phyloP scores from a whole-genome alignment of 2,797 vertebrate genomes.

The Syngnathus rostellatus region DNA sequence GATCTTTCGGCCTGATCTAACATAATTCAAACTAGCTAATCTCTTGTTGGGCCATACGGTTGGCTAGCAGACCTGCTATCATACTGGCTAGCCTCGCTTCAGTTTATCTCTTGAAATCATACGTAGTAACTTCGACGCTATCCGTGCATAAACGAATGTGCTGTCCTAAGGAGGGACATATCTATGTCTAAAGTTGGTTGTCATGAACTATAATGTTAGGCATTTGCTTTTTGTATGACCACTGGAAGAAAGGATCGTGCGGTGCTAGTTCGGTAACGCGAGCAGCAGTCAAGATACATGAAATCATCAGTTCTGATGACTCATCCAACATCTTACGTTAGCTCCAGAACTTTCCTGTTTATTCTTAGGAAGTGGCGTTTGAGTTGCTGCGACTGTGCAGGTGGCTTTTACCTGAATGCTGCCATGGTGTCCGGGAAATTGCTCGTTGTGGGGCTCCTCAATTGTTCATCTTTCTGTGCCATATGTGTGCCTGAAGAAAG shows the following conservation, averaged over 20 bases:
- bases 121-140: not conserved
- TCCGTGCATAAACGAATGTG: not conserved
- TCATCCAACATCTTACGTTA: conserved; percentile 38
- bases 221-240: too few species aligned
- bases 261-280: conserved; percentile 49
- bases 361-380: not conserved
- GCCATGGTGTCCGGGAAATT: conserved; percentile 35
- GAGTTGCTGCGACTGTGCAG: conserved; percentile 2
- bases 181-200: not conserved
- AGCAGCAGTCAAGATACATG: conserved; percentile 35
- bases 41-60: not conserved
- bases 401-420: conserved; percentile 18
- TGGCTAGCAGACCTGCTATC: conserved; percentile 27
- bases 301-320: conserved; percentile 54
- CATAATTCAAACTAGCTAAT: conserved; percentile 25
- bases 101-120: not conserved
- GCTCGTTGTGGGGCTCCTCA: conserved; percentile 31
- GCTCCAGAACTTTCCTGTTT: conserved; percentile 42
- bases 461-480: conserved; percentile 38
- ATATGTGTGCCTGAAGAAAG: conserved; percentile 40
- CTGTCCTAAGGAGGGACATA: not conserved
- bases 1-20: not conserved
- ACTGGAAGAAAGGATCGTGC: conserved; percentile 1
- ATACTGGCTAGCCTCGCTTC: not conserved
- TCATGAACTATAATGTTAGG: not conserved